A percentile compares a stretch with the other conserved stretches of the same genome.
Evolutionary conservation across 2,113 vertebrate genomes (phyloP).

Genomic region (Toxotes chatareus): DNA sequence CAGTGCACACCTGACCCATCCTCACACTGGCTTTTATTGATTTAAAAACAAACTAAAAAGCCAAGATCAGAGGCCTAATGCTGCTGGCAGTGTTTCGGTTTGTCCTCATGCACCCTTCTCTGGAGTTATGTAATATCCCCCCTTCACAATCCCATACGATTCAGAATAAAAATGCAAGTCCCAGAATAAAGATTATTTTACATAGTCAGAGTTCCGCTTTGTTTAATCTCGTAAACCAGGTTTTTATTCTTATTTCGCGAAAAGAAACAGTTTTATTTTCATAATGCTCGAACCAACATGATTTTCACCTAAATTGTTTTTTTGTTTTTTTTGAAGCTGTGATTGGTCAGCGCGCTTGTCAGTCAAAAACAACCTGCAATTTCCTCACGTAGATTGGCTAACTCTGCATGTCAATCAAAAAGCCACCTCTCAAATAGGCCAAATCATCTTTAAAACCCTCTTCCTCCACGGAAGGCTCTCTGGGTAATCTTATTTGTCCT

Average conservation of each 20-base stretch:
- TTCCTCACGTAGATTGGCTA: neutral
- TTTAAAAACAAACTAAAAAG: neutral
- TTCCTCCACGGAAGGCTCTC: neutral
- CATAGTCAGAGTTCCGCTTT: fast-evolving
- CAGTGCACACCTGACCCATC: neutral
- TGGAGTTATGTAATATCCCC: conserved; percentile 36
- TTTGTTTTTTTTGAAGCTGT: neutral
- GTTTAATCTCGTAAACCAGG: neutral
- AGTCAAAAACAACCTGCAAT: fast-evolving
- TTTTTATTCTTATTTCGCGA: neutral
- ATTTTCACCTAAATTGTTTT: neutral
- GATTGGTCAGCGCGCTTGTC: conserved; percentile 32
- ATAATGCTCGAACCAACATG: conserved; percentile 33
- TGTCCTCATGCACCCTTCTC: conserved; percentile 16
- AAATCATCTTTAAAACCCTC: conserved; percentile 33
- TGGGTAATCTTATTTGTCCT: conserved; percentile 1
- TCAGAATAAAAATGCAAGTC: neutral
- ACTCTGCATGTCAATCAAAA: conserved; percentile 39
- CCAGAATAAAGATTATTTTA: fast-evolving
- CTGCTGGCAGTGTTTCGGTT: neutral
- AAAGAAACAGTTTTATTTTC: neutral
- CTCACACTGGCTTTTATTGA: too few relatives aligned
- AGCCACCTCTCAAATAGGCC: conserved; percentile 18
- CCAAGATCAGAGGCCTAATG: neutral
- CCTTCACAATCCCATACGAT: neutral